Conservation (phyloP, 1,140 invertebrate species). For the Lordiphosa mommai region DNA sequence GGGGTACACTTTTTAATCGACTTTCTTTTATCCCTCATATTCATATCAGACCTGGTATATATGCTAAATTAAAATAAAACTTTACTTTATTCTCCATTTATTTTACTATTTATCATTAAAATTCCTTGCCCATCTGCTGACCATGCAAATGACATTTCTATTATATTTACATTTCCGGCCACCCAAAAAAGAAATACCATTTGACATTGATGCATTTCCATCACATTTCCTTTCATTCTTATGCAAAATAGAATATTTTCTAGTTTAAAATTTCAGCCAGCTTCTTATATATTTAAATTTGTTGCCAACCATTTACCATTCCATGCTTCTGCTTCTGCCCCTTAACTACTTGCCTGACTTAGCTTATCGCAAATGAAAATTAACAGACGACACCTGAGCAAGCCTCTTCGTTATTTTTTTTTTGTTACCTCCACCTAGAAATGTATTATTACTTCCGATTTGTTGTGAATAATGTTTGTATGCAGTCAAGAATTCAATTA, state of each 20-base stretch:
- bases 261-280: constrained; percentile 8
- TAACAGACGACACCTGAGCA: constrained; percentile 30
- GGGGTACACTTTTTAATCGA: too few species aligned
- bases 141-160: constrained; percentile 48
- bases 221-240: constrained; percentile 20
- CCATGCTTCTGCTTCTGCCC: not conserved
- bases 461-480: constrained; percentile 66
- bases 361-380: constrained; percentile 57
- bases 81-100: not conserved
- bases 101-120: not conserved
- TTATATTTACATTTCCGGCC: constrained; percentile 21
- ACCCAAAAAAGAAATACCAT: constrained; percentile 8
- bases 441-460: constrained; percentile 72
- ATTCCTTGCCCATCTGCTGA: not conserved
- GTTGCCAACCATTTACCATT: constrained; percentile 23
- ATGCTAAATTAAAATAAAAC: too few species aligned
- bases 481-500: constrained; percentile 72
- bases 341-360: constrained; percentile 26
- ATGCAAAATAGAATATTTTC: constrained; percentile 29
- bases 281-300: constrained; percentile 14
- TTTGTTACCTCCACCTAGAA: constrained; percentile 15
- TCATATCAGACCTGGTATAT: too few species aligned
- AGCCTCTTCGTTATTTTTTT: not conserved
- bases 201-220: constrained; percentile 46
- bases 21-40: too few species aligned